Evolutionary conservation across 64 coral and sea anemone genomes (phyloP), one percentile per base, ranked within the genome.

Genomic region (Stylophora pistillata): DNA sequence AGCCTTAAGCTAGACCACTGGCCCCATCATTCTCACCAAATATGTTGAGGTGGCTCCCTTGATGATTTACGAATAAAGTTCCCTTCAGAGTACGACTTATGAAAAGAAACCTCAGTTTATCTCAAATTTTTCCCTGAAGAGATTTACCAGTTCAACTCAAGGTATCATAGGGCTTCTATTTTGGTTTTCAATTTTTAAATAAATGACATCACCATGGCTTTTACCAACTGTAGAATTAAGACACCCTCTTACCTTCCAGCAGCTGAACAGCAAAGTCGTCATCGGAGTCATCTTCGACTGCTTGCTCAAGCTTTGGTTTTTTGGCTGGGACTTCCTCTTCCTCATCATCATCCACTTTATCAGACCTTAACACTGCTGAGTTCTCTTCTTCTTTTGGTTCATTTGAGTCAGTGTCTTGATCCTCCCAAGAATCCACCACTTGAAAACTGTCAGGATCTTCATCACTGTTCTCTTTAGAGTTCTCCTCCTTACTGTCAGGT

Each of bases 241-340:
- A 47, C 37, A 47, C 37, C 7, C 37, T 2, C 87, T 86, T 34
- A 94, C 92, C 92, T 88, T 94, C 92, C 82, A 94, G 68, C 16
- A 94, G 52, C 88, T 89, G 88, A 85, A 81, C 88, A 25, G 92
- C 92, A 94, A 94, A 94, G n/a, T 94, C 92, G 34, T 94, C 92
- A 90, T 93, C 91, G 25, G 91, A 93, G 29, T 93, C 37, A 0
- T 47, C 91, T 63, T 94, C 87, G 12, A 86, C 88, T 0, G 32
- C 73, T 15, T 85, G 73, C 15, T 57, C 63, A 94, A 90, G 47
- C 16, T 53, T 78, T 10, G 4, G 62, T 20, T 86, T 94, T 26
- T 90, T 79, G 21, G 78, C 54, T 18, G 86, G 70, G 59, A 71
- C 54, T 26, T 94, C 70, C 16, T 61, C 32, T 15, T 59, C 79